phyloP scores from a whole-genome alignment of 2,113 vertebrate genomes.

The Gymnocephalus cernua region DNA sequence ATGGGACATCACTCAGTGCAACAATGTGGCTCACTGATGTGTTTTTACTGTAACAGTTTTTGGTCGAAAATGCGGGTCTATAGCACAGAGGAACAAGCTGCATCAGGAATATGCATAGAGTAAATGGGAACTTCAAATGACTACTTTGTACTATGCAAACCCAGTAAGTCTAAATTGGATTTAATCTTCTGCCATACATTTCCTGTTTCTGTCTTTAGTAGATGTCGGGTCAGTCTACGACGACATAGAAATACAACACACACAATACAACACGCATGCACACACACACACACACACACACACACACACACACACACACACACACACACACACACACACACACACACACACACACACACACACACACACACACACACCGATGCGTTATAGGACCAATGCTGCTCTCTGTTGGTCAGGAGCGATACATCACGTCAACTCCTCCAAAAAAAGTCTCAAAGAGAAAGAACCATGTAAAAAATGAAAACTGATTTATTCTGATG shows the following conservation, averaged over 20 bases:
- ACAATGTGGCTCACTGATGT: too few relatives aligned
- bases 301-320: background rate
- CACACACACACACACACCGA: background rate
- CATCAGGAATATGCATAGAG: too few relatives aligned
- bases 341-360: background rate
- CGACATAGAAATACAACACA: background rate
- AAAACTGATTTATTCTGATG: background rate
- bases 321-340: background rate
- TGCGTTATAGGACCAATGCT: conserved; percentile 47
- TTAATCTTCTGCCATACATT: too few relatives aligned
- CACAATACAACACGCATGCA: background rate
- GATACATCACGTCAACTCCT: conserved; percentile 7
- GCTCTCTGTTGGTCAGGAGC: conserved; percentile 47
- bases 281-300: background rate
- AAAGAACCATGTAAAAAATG: background rate
- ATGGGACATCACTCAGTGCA: too few relatives aligned
- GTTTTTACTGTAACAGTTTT: too few relatives aligned
- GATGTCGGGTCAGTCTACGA: too few relatives aligned
- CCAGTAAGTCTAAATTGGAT: too few relatives aligned
- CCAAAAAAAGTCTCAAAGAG: background rate
- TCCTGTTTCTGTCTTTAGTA: too few relatives aligned
- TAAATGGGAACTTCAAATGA: too few relatives aligned
- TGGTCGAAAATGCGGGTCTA: too few relatives aligned
- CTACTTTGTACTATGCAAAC: too few relatives aligned
- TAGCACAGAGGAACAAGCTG: too few relatives aligned